Evolutionary conservation across 2,888 invertebrate genomes (phyloP).

Genomic region (Xylocampa areola): DNA sequence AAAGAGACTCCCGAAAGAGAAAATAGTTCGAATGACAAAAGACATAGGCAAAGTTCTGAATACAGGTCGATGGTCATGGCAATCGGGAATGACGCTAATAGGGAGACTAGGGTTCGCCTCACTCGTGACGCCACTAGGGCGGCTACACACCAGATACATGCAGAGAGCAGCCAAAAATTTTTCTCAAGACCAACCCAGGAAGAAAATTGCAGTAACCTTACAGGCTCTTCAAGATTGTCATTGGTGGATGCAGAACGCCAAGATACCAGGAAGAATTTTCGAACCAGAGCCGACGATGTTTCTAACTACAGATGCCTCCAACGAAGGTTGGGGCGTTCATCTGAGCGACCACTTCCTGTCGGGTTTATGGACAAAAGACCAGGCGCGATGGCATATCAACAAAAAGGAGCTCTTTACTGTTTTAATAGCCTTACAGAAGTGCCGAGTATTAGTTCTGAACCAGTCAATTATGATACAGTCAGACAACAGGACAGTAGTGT

Average conservation of each 20-base stretch:
- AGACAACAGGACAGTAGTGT: constrained; percentile 53
- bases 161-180: constrained; percentile 31
- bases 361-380: constrained; percentile 35
- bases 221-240: constrained; percentile 22
- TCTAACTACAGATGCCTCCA: constrained; percentile 53
- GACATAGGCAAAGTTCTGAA: constrained; percentile 1
- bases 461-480: constrained; percentile 42
- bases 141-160: constrained; percentile 22
- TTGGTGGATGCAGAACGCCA: constrained; percentile 42
- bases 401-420: constrained; percentile 52
- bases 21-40: constrained; percentile 11
- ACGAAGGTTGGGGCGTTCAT: constrained; percentile 50
- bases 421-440: constrained; percentile 16
- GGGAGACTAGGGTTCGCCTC: constrained; percentile 44
- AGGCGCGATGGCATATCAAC: constrained; percentile 53
- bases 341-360: constrained; percentile 13
- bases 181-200: constrained; percentile 1
- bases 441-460: background rate
- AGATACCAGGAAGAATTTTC: constrained; percentile 11
- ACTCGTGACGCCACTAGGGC: constrained; percentile 35
- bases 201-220: background rate
- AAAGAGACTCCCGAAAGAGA: constrained; percentile 26
- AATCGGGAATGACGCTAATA: constrained; percentile 30
- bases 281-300: constrained; percentile 28
- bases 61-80: constrained; percentile 30